Evolutionary conservation across 2,797 vertebrate species (phyloP).

Genomic region (Gymnoscopelus braueri): DNA sequence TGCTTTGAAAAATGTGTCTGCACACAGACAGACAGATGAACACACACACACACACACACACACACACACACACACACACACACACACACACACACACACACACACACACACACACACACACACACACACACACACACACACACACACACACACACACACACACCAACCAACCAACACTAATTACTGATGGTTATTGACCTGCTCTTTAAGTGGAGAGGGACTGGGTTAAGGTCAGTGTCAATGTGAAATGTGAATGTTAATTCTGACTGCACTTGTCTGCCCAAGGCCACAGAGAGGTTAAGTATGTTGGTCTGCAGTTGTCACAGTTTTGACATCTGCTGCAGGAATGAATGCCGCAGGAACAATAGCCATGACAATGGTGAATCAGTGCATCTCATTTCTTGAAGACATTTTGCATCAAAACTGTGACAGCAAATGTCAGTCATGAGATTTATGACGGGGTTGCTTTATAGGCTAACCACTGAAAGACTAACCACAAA

Average conservation of each 20-base stretch:
- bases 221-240: conserved; percentile 20
- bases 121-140: conserved; percentile 1
- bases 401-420: not conserved
- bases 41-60: not conserved
- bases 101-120: not conserved
- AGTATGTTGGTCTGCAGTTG: conserved; percentile 5
- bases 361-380: not conserved
- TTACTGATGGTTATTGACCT: conserved; percentile 28
- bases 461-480: no score
- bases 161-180: conserved; percentile 15
- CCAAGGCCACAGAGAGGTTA: conserved; percentile 4
- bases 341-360: not conserved
- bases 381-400: not conserved
- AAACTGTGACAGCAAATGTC: not conserved
- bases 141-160: not conserved
- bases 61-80: no score
- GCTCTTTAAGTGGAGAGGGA: conserved; percentile 1
- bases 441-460: not conserved
- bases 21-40: not conserved
- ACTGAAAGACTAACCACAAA: no score
- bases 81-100: not conserved
- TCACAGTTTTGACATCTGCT: conserved; percentile 1
- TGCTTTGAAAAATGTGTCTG: not conserved
- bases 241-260: conserved; percentile 12
- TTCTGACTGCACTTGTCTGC: not conserved